phyloP scores from a whole-genome alignment of 2,113 vertebrate species.

The Kobus ellipsiprymnus region DNA sequence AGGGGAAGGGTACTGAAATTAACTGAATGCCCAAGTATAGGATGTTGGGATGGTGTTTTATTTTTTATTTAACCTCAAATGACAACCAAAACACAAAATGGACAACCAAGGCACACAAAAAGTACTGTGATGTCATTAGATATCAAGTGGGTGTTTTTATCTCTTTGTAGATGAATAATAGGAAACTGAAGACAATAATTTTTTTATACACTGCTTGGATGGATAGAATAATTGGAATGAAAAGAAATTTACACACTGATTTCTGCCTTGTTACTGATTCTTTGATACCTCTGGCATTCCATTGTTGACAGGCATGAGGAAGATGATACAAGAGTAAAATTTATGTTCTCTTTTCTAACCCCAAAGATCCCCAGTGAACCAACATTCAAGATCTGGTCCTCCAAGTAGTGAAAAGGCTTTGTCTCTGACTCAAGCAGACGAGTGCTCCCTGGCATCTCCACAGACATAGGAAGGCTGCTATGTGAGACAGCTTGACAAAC shows the following conservation, averaged over 20 bases:
- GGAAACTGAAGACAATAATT: neutral
- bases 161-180: neutral
- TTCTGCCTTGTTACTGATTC: neutral
- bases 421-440: neutral
- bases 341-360: neutral
- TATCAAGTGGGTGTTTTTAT: neutral
- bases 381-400: neutral
- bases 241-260: neutral
- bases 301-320: neutral
- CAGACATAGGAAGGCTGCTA: neutral
- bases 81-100: neutral
- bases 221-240: neutral
- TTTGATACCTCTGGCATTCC: neutral
- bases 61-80: neutral
- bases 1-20: neutral
- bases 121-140: neutral
- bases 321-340: neutral
- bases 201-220: neutral
- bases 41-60: neutral
- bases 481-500: neutral
- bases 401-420: neutral
- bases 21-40: neutral
- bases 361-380: neutral
- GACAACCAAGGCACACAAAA: neutral
- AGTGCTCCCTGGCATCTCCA: neutral